A percentile compares a stretch with the other conserved stretches of the same genome.
Evolutionary conservation across 1,140 invertebrate genomes (phyloP).

Genomic region (Aleiodes sp.): DNA sequence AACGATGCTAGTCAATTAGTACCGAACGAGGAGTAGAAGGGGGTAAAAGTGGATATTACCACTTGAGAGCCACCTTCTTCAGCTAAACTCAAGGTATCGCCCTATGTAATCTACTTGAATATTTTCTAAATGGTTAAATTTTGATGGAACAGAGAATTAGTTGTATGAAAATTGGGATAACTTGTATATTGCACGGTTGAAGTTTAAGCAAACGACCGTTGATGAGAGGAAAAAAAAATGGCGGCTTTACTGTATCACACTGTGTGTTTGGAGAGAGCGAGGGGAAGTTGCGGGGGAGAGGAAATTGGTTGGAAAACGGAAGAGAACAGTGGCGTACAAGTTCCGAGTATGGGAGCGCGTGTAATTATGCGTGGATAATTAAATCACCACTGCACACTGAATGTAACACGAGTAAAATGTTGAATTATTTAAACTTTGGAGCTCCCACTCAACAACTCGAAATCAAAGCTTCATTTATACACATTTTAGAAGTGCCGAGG

Average conservation of each 20-base stretch:
- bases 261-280: neutral
- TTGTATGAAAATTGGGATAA: neutral
- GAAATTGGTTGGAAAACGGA: slow-evolving; percentile 21
- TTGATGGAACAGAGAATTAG: neutral
- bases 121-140: too few relatives aligned
- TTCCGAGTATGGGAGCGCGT: slow-evolving; percentile 5
- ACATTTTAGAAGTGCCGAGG: too few relatives aligned
- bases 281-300: neutral
- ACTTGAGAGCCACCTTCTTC: neutral
- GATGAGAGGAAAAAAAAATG: neutral
- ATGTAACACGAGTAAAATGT: slow-evolving; percentile 26
- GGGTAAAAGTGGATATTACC: neutral
- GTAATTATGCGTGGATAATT: slow-evolving; percentile 50
- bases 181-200: neutral
- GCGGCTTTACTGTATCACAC: neutral
- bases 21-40: slow-evolving; percentile 30
- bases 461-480: too few relatives aligned
- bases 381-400: slow-evolving; percentile 41
- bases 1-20: slow-evolving; percentile 66
- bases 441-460: neutral
- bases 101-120: slow-evolving; percentile 19
- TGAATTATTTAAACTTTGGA: neutral
- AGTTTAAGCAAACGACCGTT: neutral
- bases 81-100: slow-evolving; percentile 21
- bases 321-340: slow-evolving; percentile 26